Evolutionary conservation across 2,113 vertebrate species (phyloP).

Genomic region (Rhinichthys klamathensis): DNA sequence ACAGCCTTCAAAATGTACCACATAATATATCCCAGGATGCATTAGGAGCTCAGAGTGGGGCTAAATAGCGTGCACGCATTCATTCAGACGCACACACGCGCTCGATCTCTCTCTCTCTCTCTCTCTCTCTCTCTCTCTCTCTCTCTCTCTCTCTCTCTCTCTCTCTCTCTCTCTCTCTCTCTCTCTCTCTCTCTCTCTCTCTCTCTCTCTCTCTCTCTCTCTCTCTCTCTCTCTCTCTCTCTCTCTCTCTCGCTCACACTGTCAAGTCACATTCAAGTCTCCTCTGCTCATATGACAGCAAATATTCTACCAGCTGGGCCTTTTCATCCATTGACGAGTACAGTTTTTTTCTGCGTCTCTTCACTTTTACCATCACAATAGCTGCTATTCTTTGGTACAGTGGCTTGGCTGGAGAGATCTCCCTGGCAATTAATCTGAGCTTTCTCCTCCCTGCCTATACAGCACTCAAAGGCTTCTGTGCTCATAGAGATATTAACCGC

Average conservation of each 20-base stretch:
- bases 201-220: too few relatives aligned
- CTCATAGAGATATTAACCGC: slow-evolving; percentile 38
- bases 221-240: too few relatives aligned
- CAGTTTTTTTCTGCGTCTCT: slow-evolving; percentile 20
- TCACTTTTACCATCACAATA: slow-evolving; percentile 55
- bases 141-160: too few relatives aligned
- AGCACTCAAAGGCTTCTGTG: slow-evolving; percentile 5
- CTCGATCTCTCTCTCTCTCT: background rate
- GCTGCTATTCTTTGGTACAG: slow-evolving; percentile 41
- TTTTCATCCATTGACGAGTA: slow-evolving; percentile 44
- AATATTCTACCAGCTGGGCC: slow-evolving; percentile 39
- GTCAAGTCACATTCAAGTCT: slow-evolving; percentile 29
- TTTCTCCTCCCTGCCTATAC: slow-evolving; percentile 26
- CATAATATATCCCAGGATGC: slow-evolving; percentile 26
- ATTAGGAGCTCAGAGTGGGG: slow-evolving; percentile 28
- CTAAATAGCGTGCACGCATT: slow-evolving; percentile 34
- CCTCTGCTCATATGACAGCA: slow-evolving; percentile 28
- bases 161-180: too few relatives aligned
- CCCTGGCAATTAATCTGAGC: slow-evolving; percentile 49
- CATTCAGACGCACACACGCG: background rate
- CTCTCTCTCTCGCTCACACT: background rate
- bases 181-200: too few relatives aligned
- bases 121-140: too few relatives aligned
- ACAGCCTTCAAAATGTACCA: slow-evolving; percentile 43
- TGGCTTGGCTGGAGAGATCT: slow-evolving; percentile 52